A percentile compares a stretch with the other conserved stretches of the same genome.
phyloP scores from a whole-genome alignment of 2,113 vertebrate species.

The Carettochelys insculpta region DNA sequence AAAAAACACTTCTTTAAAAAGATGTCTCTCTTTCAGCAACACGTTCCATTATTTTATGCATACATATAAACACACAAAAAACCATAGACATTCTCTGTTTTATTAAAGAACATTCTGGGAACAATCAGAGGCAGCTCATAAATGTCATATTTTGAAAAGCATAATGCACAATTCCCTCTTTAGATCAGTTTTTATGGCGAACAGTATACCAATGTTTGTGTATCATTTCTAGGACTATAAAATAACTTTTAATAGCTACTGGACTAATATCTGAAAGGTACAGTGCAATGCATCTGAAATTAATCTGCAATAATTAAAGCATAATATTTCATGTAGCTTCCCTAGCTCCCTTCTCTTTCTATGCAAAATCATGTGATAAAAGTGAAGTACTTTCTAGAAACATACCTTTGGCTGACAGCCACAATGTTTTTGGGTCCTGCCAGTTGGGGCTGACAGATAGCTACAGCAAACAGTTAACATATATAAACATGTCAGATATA shows the following conservation, averaged over 20 bases:
- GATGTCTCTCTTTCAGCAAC: not conserved
- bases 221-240: constrained; percentile 62
- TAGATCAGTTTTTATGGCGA: constrained; percentile 56
- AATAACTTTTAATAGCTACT: constrained; percentile 50
- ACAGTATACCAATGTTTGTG: constrained; percentile 52
- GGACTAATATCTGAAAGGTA: constrained; percentile 42
- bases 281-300: not conserved
- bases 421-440: not conserved
- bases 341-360: constrained; percentile 22
- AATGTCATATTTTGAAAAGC: constrained; percentile 63
- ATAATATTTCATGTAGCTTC: not conserved
- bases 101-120: constrained; percentile 55
- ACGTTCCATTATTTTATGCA: not conserved
- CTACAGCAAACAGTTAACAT: constrained; percentile 73
- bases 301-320: constrained; percentile 25
- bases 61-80: not conserved
- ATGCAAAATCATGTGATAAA: constrained; percentile 42
- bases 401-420: constrained; percentile 48
- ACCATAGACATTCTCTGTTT: constrained; percentile 39
- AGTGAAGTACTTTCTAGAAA: constrained; percentile 53
- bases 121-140: constrained; percentile 70
- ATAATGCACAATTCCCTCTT: not conserved
- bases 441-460: constrained; percentile 71
- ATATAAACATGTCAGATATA: constrained; percentile 78
- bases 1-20: not conserved